These are phyloP conservation scores for Fragum sueziense DNA, from an alignment of 2,888 invertebrate genomes.

Conservation along the genomic window DNA sequence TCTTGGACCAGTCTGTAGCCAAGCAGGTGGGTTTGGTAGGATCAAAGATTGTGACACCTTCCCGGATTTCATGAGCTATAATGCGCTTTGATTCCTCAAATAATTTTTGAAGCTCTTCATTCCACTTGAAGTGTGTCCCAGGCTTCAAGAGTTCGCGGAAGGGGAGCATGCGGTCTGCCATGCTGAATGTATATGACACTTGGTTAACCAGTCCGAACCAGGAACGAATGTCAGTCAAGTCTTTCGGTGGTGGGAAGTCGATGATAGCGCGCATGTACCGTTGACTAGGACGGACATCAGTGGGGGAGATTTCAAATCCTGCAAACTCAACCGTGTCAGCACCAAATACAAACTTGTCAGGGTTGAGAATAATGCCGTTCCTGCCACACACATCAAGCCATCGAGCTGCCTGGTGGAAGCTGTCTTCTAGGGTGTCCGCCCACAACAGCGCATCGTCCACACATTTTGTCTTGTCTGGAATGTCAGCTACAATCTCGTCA, in stretches of 20 bases:
- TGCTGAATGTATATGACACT: slow-evolving; percentile 61
- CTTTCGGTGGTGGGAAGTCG: slow-evolving; percentile 58
- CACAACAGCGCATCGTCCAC: slow-evolving; percentile 43
- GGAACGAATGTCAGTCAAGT: slow-evolving; percentile 62
- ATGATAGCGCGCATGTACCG: slow-evolving; percentile 54
- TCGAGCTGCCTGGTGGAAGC: slow-evolving; percentile 57
- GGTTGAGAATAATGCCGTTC: slow-evolving; percentile 66
- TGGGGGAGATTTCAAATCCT: slow-evolving; percentile 45
- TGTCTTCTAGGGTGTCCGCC: slow-evolving; percentile 44
- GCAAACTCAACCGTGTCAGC: slow-evolving; percentile 56
- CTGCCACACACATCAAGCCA: slow-evolving; percentile 64
- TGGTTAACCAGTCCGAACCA: slow-evolving; percentile 71
- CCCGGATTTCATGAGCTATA: slow-evolving; percentile 60
- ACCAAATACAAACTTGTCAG: slow-evolving; percentile 66
- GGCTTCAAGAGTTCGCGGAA: slow-evolving; percentile 45
- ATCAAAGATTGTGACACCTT: slow-evolving; percentile 66
- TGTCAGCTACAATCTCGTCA: slow-evolving; percentile 67
- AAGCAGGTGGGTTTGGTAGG: slow-evolving; percentile 64
- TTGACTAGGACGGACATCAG: slow-evolving; percentile 52
- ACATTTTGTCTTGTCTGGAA: slow-evolving; percentile 64
- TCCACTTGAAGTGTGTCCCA: slow-evolving; percentile 49
- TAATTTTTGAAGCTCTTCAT: slow-evolving; percentile 28
- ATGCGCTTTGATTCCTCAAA: slow-evolving; percentile 41
- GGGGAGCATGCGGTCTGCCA: slow-evolving; percentile 35
- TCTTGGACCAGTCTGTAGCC: slow-evolving; percentile 68